Evolutionary conservation across 2,113 vertebrate genomes (phyloP), one percentile per base, ranked within the genome.

Genomic region (Lophius piscatorius): DNA sequence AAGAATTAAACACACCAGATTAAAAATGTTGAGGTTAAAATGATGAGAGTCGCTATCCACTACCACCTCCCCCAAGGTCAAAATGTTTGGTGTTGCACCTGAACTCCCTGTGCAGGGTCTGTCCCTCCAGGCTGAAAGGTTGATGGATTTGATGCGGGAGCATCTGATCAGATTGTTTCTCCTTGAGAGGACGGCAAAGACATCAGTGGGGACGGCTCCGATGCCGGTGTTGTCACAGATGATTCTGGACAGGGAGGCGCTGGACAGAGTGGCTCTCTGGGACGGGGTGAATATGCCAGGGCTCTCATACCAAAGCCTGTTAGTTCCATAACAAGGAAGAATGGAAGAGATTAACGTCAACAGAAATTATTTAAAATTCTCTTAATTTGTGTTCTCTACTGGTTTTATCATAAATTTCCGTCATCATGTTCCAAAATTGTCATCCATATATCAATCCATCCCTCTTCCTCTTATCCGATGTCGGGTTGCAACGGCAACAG

Each of bases 171-270:
- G 68, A 2, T 0, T 56, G 39, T 82, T 64, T 0, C 4, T 10
- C 0, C 4, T 28, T 12, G 71, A 51, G 0, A 3, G 0, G 20
- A 81, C 23, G 1, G 3, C 8, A 70, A 90, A 92, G 13, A 58
- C 47, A 12, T 91, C 49, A 0, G 0, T 0, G 13, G 90, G 82
- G 24, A 91, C 57, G 0, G 54, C 5, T 0, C 2, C 36, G 58
- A 93, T 85, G 16, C 81, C 88, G 0, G 89, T 91, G 83, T 93
- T 93, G 74, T 90, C 87, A 16, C 92, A 93, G 85, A 93, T 88
- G 59, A 93, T 84, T 26, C 51, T 77, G 38, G 90, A 60, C 35
- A 93, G 9, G 1, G 44, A 60, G 28, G 35, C 51, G 0, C 17
- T 1, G 3, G 21, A 11, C 42, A 93, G 64, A 22, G 84, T 68